These are phyloP conservation scores for Gambelia wislizenii DNA, from an alignment of 2,797 vertebrate species.

Conservation along the genomic window DNA sequence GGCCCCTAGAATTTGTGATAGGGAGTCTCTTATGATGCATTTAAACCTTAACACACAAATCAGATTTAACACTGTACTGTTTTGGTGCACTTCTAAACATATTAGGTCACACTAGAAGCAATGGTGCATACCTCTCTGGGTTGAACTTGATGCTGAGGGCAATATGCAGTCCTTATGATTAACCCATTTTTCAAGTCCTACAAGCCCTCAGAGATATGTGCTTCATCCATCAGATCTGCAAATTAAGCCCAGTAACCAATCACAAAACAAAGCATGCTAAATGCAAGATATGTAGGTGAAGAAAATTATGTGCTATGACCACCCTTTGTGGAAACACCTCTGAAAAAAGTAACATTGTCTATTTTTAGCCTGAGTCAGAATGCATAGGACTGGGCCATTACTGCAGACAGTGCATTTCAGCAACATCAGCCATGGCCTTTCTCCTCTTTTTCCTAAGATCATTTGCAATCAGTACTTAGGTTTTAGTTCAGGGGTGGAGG, in stretches of 20 bases:
- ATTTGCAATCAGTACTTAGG: slow-evolving; percentile 5
- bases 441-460: slow-evolving; percentile 13
- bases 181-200: no score
- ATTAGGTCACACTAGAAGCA: background rate
- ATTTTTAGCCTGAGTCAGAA: background rate
- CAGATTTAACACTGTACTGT: slow-evolving; percentile 1
- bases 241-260: no score
- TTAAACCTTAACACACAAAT: slow-evolving; percentile 26
- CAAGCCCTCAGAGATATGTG: no score
- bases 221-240: no score
- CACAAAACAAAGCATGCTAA: no score
- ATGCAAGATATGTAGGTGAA: no score
- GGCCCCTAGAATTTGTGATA: background rate
- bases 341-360: no score
- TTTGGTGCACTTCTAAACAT: background rate
- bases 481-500: background rate
- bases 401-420: slow-evolving; percentile 17
- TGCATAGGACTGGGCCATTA: background rate
- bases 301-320: no score
- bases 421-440: background rate
- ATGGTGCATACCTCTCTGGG: background rate
- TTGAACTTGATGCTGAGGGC: no score
- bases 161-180: no score
- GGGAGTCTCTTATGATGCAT: slow-evolving; percentile 10
- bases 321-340: no score